Evolutionary conservation across 1,140 invertebrate species (phyloP), one percentile per base, ranked within the genome.

Genomic region (Saccostrea echinata): DNA sequence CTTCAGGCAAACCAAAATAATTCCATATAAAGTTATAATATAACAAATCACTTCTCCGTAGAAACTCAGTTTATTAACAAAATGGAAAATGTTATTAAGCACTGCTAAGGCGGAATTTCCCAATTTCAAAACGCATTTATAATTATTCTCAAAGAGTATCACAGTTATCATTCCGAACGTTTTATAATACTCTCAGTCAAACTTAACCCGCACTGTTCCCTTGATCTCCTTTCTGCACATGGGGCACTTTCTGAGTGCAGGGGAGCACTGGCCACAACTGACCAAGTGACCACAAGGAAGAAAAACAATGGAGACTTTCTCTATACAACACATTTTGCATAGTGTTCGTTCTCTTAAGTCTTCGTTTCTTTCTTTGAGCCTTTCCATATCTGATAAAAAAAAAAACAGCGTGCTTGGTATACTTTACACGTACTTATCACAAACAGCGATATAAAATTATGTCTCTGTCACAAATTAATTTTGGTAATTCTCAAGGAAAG

Each of bases 261-360:
- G 96, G 1, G 97, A 97, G 95, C 98, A 98, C 64, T 96, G 96
- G 6, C 96, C 96, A 95, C 98, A 98, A 27, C 97, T 97, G 43
- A 98, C 90, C 89, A 98, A 95, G 96, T 98, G 98, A 3, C 98
- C 97, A 94, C 98, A 99, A 30, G 98, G 98, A 90, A 98, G 95
- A 95, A 98, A 98, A 64, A 98, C 97, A 84, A 98, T 97, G 68
- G 96, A 96, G 85, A 98, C 96, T 95, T 98, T 97, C 89, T 96
- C 96, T 94, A 98, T 97, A 96, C 98, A 97, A 92, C 98, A 99
- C 90, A 98, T 97, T 96, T 98, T 98, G 94, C 98, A 98, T 35
- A 97, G 95, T 86, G 97, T 96, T 13, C 97, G 97, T 94, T 98
- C 97, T 92, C 96, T 97, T 33, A 98, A 94, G 27, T 64, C n/a